Evolutionary conservation across 2,888 invertebrate genomes (phyloP).

Genomic region (Acanthosepion lycidas): DNA sequence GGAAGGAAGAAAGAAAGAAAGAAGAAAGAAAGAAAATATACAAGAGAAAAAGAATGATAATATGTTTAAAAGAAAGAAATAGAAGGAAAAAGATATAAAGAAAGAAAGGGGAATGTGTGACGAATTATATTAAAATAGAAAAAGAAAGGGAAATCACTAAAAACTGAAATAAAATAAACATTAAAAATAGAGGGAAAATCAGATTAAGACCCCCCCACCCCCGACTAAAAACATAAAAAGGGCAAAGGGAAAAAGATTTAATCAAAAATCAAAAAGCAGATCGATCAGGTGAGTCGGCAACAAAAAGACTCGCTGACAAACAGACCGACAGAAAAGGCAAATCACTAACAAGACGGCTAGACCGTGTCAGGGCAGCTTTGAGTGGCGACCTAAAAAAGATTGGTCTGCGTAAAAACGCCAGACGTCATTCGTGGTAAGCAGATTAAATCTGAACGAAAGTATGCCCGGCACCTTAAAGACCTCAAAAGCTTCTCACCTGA

Average conservation of each 20-base stretch:
- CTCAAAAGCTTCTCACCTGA: constrained; percentile 33
- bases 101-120: not conserved
- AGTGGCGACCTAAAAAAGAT: not conserved
- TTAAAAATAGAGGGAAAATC: not conserved
- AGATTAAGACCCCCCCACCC: not conserved
- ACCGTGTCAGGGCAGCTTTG: not conserved
- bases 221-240: not conserved
- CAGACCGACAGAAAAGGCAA: not conserved
- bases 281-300: not conserved
- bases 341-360: not conserved
- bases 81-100: not conserved
- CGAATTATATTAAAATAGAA: not conserved
- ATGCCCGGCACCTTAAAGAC: not conserved
- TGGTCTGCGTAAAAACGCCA: not conserved
- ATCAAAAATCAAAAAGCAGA: not conserved
- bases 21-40: not conserved
- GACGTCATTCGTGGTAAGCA: constrained; percentile 1
- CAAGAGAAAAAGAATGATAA: not conserved
- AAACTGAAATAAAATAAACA: not conserved
- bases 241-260: not conserved
- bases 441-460: not conserved
- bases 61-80: not conserved
- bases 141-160: not conserved
- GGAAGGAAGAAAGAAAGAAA: not conserved
- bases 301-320: not conserved